Evolutionary conservation across 2,888 invertebrate species (phyloP), one percentile per base, ranked within the genome.

Genomic region (Drosophila lacicola): DNA sequence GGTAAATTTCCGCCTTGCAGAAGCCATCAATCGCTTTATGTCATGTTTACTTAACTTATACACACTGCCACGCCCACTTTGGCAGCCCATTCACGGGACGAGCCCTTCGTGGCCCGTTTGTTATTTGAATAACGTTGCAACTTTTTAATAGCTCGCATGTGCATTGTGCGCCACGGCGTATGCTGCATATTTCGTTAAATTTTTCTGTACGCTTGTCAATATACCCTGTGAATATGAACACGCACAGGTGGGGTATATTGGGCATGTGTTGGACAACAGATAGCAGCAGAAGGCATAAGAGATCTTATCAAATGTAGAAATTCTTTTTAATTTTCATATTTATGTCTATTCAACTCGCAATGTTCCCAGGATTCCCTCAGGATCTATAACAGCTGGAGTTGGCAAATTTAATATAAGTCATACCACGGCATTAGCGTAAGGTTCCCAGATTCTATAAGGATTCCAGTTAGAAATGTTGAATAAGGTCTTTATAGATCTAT

Each of bases 131-230:
- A 63, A 56, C 41, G 56, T 69, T 73, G 66, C 70, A 82, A 78
- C 79, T 74, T 74, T 77, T 85, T 81, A 78, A 82, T 80, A 60
- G 74, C 86, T 69, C 79, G 69, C 75, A 76, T 72, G 77, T 75
- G 73, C 75, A 75, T 73, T 69, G 57, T 29, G 57, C 46, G 54
- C 45, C 42, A 46, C 13, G 36, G 42, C 64, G 61, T 47, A 50
- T 61, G 51, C 62, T 47, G 50, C 57, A 62, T 37, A 41, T 57
- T 57, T 39, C 10, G 34, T 14, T 49, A 39, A 8, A 46, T 19
- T 42, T 21, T 13, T 44, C 29, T 8, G 36, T 56, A 21, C 50
- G 41, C 46, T 5, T 42, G 14, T 25, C 2, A 4, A 29, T 1
- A 71, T 60, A 73, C 58, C 56, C 63, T 45, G 50, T 11, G 61